Evolutionary conservation across 2,888 invertebrate genomes (phyloP), one percentile per base, ranked within the genome.

Genomic region (Diplazon laetatorius): DNA sequence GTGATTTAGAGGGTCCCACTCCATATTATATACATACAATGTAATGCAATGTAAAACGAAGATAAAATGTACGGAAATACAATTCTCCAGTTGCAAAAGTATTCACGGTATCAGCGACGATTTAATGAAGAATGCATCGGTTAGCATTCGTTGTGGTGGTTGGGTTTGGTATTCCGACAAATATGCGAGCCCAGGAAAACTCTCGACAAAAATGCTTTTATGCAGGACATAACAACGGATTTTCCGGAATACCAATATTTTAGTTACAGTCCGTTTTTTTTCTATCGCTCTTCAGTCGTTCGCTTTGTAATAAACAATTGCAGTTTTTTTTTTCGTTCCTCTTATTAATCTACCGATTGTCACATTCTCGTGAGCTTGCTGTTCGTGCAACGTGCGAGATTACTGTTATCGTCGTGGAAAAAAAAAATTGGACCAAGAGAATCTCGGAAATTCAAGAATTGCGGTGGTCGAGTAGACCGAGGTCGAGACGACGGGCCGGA

Each of bases 401-500:
- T 37, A 9, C 57, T 16, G 16, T 37, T 57, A 57, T 16, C 4
- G 16, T 42, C n/a, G n/a, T 3, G n/a, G 0, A 30, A 35, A 35
- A 35, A 4, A 57, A 37, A 0, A 35, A 1, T 18, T 57, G 35
- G 9, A 35, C 35, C 37, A 35, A 10, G 12, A 9, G 57, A 39
- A 57, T 57, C 39, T 39, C 35, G 57, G n/a, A 22, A 39, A 10
- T 44, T 42, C 52, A 39, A 39, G 63, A 25, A 20, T 12, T 35
- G 48, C 48, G 48, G 50, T 25, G 30, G 30, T 18, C 37, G 44
- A 71, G 55, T 63, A 63, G 18, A 55, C 10, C 12, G 16, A 65
- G 57, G 72, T 65, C 16, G 30, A 39, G 80, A 75, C 80, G 76
- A 76, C 72, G 76, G 78, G 59, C 71, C 55, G 70, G n/a, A n/a